These are phyloP conservation scores for Sander lucioperca DNA, from an alignment of 2,113 vertebrate genomes.

Conservation along the genomic window DNA sequence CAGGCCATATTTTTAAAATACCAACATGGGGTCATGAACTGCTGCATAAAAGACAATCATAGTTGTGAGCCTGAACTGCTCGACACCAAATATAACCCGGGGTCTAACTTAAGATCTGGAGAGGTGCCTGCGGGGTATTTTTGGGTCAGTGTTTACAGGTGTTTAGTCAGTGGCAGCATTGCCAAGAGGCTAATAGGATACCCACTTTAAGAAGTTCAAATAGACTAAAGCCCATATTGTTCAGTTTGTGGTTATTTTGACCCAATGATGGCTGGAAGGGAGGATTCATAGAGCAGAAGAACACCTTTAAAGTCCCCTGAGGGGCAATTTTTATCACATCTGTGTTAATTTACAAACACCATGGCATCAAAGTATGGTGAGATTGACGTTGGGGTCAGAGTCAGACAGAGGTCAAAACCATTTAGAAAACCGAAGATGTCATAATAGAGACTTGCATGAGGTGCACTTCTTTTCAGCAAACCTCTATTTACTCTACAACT, in stretches of 20 bases:
- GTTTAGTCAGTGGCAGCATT: conserved; percentile 64
- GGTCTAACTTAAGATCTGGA: conserved; percentile 75
- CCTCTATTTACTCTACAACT: neutral
- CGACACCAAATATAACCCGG: conserved; percentile 63
- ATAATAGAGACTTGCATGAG: neutral
- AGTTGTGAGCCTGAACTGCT: conserved; percentile 62
- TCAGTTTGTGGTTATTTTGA: conserved; percentile 67
- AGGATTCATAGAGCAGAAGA: conserved; percentile 20
- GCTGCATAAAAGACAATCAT: conserved; percentile 68
- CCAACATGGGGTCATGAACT: conserved; percentile 72
- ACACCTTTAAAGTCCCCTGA: conserved; percentile 28
- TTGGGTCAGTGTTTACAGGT: conserved; percentile 74
- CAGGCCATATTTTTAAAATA: conserved; percentile 76
- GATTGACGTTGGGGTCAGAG: no score
- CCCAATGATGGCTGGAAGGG: conserved; percentile 26
- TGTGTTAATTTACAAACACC: conserved; percentile 6
- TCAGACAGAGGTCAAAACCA: no score
- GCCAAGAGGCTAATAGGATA: conserved; percentile 77
- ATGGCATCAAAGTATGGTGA: neutral
- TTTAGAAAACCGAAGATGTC: neutral
- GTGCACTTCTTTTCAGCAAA: neutral
- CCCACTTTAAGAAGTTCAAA: conserved; percentile 77
- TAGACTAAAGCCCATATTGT: conserved; percentile 61
- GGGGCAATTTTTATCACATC: conserved; percentile 10
- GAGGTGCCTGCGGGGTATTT: conserved; percentile 74